A percentile compares a stretch with the other conserved stretches of the same genome.
These are phyloP conservation scores for Erpobdella octoculata DNA, from an alignment of 2,888 invertebrate species.

Conservation along the genomic window DNA sequence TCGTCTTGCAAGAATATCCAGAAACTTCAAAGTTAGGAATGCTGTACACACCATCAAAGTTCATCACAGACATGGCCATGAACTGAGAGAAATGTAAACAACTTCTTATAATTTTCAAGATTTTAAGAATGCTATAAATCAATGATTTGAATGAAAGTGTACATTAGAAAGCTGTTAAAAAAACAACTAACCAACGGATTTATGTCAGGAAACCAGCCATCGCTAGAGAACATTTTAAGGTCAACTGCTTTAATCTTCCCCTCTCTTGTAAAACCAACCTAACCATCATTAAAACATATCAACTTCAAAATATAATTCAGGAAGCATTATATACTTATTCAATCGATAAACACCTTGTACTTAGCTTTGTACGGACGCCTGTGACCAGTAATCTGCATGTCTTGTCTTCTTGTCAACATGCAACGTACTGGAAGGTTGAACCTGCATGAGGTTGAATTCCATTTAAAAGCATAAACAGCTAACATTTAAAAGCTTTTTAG, in stretches of 20 bases:
- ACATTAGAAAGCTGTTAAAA: neutral
- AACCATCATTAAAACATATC: slow-evolving; percentile 19
- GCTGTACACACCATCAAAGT: slow-evolving; percentile 62
- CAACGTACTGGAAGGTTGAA: slow-evolving; percentile 75
- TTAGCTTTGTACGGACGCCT: slow-evolving; percentile 78
- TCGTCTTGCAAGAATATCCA: slow-evolving; percentile 68
- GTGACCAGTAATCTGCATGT: slow-evolving; percentile 79
- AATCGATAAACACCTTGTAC: slow-evolving; percentile 61
- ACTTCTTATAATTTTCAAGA: neutral
- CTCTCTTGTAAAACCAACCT: slow-evolving; percentile 62
- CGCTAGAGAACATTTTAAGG: slow-evolving; percentile 56
- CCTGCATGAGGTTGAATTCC: too few species aligned
- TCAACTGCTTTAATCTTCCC: slow-evolving; percentile 69
- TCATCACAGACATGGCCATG: slow-evolving; percentile 72
- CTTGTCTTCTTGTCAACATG: slow-evolving; percentile 84
- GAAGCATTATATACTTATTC: neutral
- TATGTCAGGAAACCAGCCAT: slow-evolving; percentile 9
- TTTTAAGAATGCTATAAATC: neutral
- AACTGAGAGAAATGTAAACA: slow-evolving; percentile 57
- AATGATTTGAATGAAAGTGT: neutral
- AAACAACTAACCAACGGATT: neutral
- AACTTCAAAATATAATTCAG: neutral
- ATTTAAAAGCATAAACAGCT: too few species aligned
- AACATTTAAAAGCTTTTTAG: too few species aligned
- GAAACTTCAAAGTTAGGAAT: slow-evolving; percentile 67